phyloP scores from a whole-genome alignment of 1,140 invertebrate species.

The Halictus rubicundus region DNA sequence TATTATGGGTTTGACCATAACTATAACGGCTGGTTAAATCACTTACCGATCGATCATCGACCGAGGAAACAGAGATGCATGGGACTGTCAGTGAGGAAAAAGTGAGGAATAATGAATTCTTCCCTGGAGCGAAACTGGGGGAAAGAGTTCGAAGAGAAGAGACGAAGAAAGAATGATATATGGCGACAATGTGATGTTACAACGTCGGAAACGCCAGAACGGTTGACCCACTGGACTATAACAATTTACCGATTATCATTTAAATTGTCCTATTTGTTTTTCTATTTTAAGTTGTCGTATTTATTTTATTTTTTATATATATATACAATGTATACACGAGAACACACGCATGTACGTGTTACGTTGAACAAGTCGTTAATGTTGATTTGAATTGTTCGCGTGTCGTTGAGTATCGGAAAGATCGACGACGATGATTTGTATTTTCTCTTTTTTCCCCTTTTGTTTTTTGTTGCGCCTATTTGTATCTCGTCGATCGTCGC shows the following conservation, averaged over 20 bases:
- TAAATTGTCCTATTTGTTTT: constrained; percentile 42
- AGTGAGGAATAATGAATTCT: neutral
- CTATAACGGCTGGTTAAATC: neutral
- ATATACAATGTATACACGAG: constrained; percentile 21
- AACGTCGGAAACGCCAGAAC: neutral
- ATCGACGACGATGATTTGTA: constrained; percentile 19
- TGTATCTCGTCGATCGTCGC: constrained; percentile 37
- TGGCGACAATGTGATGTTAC: neutral
- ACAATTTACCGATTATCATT: constrained; percentile 41
- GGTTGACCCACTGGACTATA: constrained; percentile 25
- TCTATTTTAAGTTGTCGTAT: constrained; percentile 70
- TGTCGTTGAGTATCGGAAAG: constrained; percentile 24
- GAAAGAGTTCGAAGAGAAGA: neutral
- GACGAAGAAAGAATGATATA: neutral
- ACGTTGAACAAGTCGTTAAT: constrained; percentile 32
- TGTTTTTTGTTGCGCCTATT: neutral
- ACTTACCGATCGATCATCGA: constrained; percentile 16
- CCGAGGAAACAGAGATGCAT: neutral
- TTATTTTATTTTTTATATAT: constrained; percentile 74
- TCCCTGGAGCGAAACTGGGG: neutral
- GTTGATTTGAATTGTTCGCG: constrained; percentile 41
- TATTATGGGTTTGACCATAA: constrained; percentile 16
- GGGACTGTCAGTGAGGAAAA: neutral
- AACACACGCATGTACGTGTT: constrained; percentile 5
- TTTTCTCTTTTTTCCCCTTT: neutral